Evolutionary conservation across 2,888 invertebrate species (phyloP), one percentile per base, ranked within the genome.

Genomic region (Caenorhabditis sp.): DNA sequence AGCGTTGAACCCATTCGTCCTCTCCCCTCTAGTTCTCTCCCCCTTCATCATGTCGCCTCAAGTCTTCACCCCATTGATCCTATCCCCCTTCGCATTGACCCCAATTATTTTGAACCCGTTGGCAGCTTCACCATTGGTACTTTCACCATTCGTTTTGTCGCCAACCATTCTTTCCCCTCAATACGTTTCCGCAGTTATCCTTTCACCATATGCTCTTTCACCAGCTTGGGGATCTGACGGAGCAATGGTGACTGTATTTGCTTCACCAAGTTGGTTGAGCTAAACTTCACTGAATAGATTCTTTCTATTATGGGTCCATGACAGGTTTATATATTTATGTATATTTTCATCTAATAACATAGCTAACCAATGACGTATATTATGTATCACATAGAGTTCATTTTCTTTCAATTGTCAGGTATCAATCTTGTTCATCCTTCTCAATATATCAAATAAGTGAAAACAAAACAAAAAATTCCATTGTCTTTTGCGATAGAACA

Each of bases 11-110:
- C 78, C 78, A 17, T 66, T 78, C 57, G 73, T 81, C 1, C 63
- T 80, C 14, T 75, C 75, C 20, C 80, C 81, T 0, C 63, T 81
- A 1, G 67, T 82, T 27, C 63, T 82, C 23, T 63, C 70, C 4
- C 84, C 84, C 25, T 71, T 78, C 69, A 76, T 84, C 23, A 68
- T 84, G 12, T 80, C 80, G 10, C 84, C 84, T 1, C 74, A 81
- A 59, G 80, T 71, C 10, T 67, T 83, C 62, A 69, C 72, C 21
- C 84, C 84, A 0, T 25, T 83, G 25, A 76, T 84, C 23, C 67
- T 84, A 3, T 67, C 76, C 3, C 84, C 83, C 4, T 67, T 81
- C 64, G 70, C 59, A 20, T 61, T 81, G 17, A 67, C 57, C 1
- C 75, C 76, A 10, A 67, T 78, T 23, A 80, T 80, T 53, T 67